Evolutionary conservation across 2,113 vertebrate species (phyloP).

Genomic region (Sciurus niger): DNA sequence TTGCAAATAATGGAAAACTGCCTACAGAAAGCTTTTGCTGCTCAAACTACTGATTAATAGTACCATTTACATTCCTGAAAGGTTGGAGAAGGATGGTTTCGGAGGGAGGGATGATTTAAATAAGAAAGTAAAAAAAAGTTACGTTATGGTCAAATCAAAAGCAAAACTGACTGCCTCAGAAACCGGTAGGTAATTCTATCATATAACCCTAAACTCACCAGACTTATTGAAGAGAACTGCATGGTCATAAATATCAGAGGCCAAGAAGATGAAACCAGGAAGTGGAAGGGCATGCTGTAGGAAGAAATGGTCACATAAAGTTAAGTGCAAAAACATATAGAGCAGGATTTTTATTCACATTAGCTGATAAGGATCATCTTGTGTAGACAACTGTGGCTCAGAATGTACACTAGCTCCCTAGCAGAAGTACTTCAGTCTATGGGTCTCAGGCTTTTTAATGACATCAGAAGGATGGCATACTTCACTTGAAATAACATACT

Average conservation of each 20-base stretch:
- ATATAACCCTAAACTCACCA: slow-evolving; percentile 89
- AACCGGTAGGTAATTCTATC: neutral
- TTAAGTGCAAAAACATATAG: neutral
- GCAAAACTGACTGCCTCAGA: neutral
- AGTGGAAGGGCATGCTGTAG: slow-evolving; percentile 95
- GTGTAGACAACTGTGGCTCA: neutral
- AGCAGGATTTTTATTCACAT: neutral
- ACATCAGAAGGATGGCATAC: neutral
- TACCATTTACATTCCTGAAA: neutral
- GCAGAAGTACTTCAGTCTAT: neutral
- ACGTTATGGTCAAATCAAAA: neutral
- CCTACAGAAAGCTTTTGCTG: neutral
- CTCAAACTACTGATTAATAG: neutral
- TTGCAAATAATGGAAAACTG: neutral
- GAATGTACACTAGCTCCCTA: too few species aligned
- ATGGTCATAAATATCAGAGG: slow-evolving; percentile 95
- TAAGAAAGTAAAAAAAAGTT: neutral
- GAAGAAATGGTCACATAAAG: neutral
- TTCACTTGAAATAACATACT: neutral
- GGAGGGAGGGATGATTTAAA: neutral
- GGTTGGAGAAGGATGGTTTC: neutral
- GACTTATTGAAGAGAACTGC: slow-evolving; percentile 94
- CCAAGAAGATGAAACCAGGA: slow-evolving; percentile 97
- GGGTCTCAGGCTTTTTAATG: neutral
- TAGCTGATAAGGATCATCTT: neutral